Evolutionary conservation across 2,113 vertebrate genomes (phyloP), one percentile per base, ranked within the genome.

Genomic region (Macquaria australasica): DNA sequence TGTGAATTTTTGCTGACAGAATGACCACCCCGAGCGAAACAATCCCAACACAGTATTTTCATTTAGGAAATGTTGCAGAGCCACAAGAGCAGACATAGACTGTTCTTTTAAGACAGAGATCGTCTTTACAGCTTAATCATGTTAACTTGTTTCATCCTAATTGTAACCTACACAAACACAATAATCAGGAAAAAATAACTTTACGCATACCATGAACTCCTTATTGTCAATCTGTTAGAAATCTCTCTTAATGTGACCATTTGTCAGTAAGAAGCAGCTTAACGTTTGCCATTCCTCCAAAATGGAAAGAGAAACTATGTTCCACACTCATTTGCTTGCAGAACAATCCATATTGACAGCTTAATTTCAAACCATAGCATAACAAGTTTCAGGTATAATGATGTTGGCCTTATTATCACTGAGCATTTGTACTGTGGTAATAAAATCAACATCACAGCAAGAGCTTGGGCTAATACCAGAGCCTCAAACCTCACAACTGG

Each of bases 1-100:
- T 63, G 66, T 69, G 78, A 82, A 79, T 79, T 58, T 58, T 73
- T 60, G 67, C 53, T 41, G 66, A 71, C 86, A 76, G 73, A 58
- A 59, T 7, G 51, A 58, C 70, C 77, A 64, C 48, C 72, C 53
- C 3, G 15, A 62, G 80, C 31, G 25, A 78, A 81, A 86, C 55
- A 21, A 37, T 53, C 63, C 74, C 72, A 60, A 69, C 43, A 20
- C 64, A 50, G 59, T n/a, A 20, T 63, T 81, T 74, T 79, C 75
- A 76, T 72, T 78, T 66, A 69, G 68, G 62, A 62, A 41, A 20
- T 66, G 79, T 72, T 72, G 43, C 56, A 72, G 20, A 73, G 53
- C 66, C 5, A 51, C 73, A 34, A 43, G 34, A 37, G 53, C 69
- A 85, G 69, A 59, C 59, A 45, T 18, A n/a, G 3, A 20, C 9